Base-by-base conservation (phyloP, 2,113 vertebrate genomes). In the Pseudopodoces humilis region DNA sequence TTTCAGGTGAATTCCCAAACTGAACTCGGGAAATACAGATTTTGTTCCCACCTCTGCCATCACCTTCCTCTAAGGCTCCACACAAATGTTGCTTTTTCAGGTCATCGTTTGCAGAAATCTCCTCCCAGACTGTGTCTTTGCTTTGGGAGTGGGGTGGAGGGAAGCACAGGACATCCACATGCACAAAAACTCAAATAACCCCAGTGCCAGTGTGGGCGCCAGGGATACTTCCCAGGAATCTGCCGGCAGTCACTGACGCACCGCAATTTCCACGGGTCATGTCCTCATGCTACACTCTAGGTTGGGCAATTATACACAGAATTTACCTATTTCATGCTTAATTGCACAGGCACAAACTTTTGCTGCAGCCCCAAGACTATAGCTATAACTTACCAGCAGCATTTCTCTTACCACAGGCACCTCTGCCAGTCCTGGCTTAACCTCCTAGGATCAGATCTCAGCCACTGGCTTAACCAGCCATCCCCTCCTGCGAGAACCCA, bases 281-380 rank as follows among this genome's bases (percentile, higher is more conserved):
- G 0, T 95, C 90, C 88, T 80, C 82, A 46, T 0, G 58, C 70
- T 65, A 76, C 71, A 83, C 63, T 77, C 50, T 22, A 47, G 10
- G 9, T 12, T 82, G 63, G 52, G 85, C 76, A 95, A 96, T 95
- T 94, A 96, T 91, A 91, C 82, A 92, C 92, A 94, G 88, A 88
- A 92, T 93, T 95, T 93, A 96, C 90, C 92, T 96, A 94, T 92
- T 96, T 96, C 95, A 94, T 68, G 94, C 92, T 93, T 94, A 96
- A 94, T 80, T 94, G 88, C 92, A 92, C 94, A 90, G 75, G 58
- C 78, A 94, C 59, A 92, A 93, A 93, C 85, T 95, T 92, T 46
- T 58, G 31, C 79, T 94, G 88, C 79, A 72, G 82, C 70, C 71
- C 11, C 1, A 0, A 72, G 76, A 58, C 21, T 39, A 39, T 39